Evolutionary conservation across 2,888 invertebrate genomes (phyloP).

Genomic region (Neocrepidodera transversa): DNA sequence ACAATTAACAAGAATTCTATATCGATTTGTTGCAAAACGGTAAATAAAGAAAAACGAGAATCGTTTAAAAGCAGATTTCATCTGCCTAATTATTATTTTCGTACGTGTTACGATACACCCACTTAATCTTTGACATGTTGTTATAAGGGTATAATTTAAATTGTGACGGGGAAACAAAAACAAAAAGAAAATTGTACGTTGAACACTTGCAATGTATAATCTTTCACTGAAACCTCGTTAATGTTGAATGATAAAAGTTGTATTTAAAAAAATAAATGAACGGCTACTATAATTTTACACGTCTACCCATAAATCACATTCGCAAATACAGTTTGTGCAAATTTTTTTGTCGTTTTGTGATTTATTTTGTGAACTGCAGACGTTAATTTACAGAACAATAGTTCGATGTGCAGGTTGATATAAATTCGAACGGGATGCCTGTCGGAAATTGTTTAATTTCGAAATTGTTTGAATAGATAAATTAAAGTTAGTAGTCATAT

Average conservation of each 20-base stretch:
- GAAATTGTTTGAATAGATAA: neutral
- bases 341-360: constrained; percentile 30
- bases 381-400: constrained; percentile 30
- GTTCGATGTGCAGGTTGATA: constrained; percentile 4
- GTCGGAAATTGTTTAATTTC: constrained; percentile 10
- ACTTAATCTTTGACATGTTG: constrained; percentile 51
- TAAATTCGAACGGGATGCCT: constrained; percentile 1
- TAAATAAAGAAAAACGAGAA: constrained; percentile 41
- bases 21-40: constrained; percentile 47
- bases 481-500: neutral
- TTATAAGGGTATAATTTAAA: constrained; percentile 48
- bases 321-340: constrained; percentile 11
- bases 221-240: constrained; percentile 34
- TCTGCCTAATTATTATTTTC: constrained; percentile 52
- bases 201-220: constrained; percentile 36
- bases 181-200: constrained; percentile 40
- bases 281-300: constrained; percentile 33
- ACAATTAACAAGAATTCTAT: constrained; percentile 51
- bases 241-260: constrained; percentile 32
- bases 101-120: constrained; percentile 53
- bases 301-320: constrained; percentile 11
- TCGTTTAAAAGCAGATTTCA: constrained; percentile 48
- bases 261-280: constrained; percentile 27
- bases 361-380: constrained; percentile 33
- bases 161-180: no score